Evolutionary conservation across 2,113 vertebrate species (phyloP).

Genomic region (Prunella fulvescens): DNA sequence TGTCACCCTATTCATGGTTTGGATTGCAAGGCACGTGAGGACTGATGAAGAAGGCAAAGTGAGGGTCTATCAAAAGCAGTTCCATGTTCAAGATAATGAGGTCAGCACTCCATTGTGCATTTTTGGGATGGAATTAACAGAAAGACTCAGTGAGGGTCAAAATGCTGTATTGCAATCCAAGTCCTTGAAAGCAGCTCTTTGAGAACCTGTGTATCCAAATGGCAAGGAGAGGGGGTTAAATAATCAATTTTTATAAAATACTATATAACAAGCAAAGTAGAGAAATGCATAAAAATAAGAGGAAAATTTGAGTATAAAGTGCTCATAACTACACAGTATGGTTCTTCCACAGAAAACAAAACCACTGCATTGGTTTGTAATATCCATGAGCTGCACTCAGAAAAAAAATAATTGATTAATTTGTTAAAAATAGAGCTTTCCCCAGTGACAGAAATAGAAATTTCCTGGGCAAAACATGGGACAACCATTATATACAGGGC

Average conservation of each 20-base stretch:
- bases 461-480: neutral
- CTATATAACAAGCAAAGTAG: neutral
- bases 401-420: neutral
- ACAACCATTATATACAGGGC: neutral
- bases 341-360: neutral
- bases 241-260: neutral
- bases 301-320: neutral
- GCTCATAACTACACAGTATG: neutral
- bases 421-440: neutral
- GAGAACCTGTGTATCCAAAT: neutral
- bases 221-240: neutral
- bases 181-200: neutral
- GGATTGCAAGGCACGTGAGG: neutral
- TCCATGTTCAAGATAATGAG: neutral
- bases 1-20: neutral
- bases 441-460: neutral
- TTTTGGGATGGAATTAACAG: conserved; percentile 17
- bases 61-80: neutral
- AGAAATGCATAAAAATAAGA: neutral
- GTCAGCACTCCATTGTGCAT: neutral
- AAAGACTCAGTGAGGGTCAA: neutral
- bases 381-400: neutral
- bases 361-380: neutral
- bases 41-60: neutral
- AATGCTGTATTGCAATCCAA: neutral